Base-by-base conservation (phyloP, 2,888 invertebrate genomes). In the Quadroppia sp. region DNA sequence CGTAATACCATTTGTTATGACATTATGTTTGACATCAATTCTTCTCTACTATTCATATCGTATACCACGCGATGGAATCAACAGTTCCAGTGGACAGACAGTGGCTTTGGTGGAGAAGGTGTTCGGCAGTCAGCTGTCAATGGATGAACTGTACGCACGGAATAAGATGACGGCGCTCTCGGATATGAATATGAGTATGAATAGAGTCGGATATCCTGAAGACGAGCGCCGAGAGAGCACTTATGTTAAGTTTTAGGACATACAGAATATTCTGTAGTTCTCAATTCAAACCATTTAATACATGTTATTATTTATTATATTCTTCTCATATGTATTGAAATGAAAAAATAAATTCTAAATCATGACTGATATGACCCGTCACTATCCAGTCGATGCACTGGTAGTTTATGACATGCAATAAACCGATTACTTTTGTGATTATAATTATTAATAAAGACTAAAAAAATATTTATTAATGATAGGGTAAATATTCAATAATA, bases 141-240 rank as follows among this genome's bases (percentile, higher is more conserved):
- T 67, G 67, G 40, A 67, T 13, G 67, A 67, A 23, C 40, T 67
- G n/a, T 67, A 67, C n/a, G 67, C 15, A 3, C 20, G 40, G 20
- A n/a, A 20, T 6, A 61, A n/a, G 59, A 17, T 23, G 1, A 1
- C 1, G 28, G 15, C 9, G n/a, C 9, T 2, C 7, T 4, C 59
- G 1, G 32, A 32, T 17, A 1, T 61, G 4, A 32, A 61, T 25
- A 32, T 30, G 17, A 32, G 25, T 17, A 15, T 61, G 3, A 61
- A 32, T 32, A 2, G 59, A n/a, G 32, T 61, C n/a, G 59, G 59
- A 4, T 61, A 32, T 61, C 59, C 59, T 1, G 59, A 61, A 4
- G 6, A 25, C 4, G 4, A 15, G 32, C 17, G 17, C 11, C 32
- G 53, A 25, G 53, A 61, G 4, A 30, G 30, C n/a, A 61, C 59